These are phyloP conservation scores for Tenthredo notha DNA, from an alignment of 2,888 invertebrate genomes.

Conservation along the genomic window DNA sequence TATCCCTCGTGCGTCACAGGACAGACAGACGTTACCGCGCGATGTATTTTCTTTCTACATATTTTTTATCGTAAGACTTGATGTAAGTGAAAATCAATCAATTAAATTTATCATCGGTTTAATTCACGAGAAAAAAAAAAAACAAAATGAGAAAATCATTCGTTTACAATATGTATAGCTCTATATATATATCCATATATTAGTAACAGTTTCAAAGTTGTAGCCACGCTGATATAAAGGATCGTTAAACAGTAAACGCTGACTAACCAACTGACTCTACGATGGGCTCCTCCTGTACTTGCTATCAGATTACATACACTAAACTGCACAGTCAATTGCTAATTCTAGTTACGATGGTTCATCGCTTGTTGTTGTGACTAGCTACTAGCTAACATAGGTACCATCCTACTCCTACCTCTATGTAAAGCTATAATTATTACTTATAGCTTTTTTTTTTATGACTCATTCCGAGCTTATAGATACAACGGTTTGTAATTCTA, in stretches of 20 bases:
- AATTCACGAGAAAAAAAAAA: not conserved
- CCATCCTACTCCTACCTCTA: no score
- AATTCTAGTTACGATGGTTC: not conserved
- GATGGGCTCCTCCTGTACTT: not conserved
- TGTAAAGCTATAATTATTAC: not conserved
- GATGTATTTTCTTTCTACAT: not conserved
- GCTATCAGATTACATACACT: conserved; percentile 15
- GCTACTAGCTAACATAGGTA: not conserved
- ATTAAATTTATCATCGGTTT: not conserved
- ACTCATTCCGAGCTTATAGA: not conserved
- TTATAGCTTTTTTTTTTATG: not conserved
- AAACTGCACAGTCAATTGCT: not conserved
- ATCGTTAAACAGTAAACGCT: conserved; percentile 6
- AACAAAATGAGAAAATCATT: no score
- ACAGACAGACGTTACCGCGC: not conserved
- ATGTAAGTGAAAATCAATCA: no score
- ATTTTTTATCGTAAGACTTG: no score
- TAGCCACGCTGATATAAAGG: not conserved
- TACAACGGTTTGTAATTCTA: not conserved
- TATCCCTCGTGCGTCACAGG: conserved; percentile 4
- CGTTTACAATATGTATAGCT: no score
- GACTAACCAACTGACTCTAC: conserved; percentile 10
- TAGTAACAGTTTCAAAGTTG: not conserved
- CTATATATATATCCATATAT: not conserved
- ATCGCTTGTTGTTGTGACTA: not conserved